phyloP scores from a whole-genome alignment of 1,140 invertebrate species.

The Berghia stephanieae region DNA sequence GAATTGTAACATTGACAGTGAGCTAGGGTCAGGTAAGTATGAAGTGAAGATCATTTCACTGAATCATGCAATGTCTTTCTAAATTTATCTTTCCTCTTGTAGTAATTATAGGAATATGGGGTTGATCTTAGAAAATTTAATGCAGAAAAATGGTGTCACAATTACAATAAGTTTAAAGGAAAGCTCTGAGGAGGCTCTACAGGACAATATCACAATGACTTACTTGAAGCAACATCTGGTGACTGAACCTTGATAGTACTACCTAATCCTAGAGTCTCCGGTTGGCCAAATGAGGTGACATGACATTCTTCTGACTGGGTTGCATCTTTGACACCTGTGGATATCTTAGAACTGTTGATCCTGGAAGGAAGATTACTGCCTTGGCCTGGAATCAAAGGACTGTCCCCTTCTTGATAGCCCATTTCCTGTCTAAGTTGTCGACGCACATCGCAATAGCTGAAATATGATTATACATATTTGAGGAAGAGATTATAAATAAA shows the following conservation, averaged over 20 bases:
- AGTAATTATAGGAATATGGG: too few relatives aligned
- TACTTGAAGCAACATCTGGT: conserved; percentile 23
- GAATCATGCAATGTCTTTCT: too few relatives aligned
- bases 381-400: too few relatives aligned
- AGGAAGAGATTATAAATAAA: neutral
- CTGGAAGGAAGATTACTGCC: neutral
- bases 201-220: too few relatives aligned
- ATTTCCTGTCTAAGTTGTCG: conserved; percentile 47
- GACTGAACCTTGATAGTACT: conserved; percentile 24
- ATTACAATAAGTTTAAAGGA: too few relatives aligned
- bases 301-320: conserved; percentile 31
- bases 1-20: too few relatives aligned
- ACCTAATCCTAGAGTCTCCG: neutral
- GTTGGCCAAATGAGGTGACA: conserved; percentile 28
- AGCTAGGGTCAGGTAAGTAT: too few relatives aligned
- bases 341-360: conserved; percentile 22
- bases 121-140: neutral
- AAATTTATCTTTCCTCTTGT: too few relatives aligned
- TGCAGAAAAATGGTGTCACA: neutral
- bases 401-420: conserved; percentile 42
- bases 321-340: conserved; percentile 29
- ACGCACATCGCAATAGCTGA: conserved; percentile 54
- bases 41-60: conserved; percentile 21
- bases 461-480: neutral
- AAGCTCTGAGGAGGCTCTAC: too few relatives aligned